phyloP scores from a whole-genome alignment of 2,113 vertebrate species.

The Macaca fascicularis region T2T-MFA8v1.1 NC_088380.1:18114001-18114500 shows the following conservation, averaged over 20 bases:
- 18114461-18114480: not conserved
- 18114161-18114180: not conserved
- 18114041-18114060: not conserved
- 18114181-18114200: not conserved
- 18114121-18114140: not conserved
- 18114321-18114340: not conserved
- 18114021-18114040: not conserved
- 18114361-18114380: not conserved
- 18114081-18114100: not conserved
- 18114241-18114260: not conserved
- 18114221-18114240: not conserved
- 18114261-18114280: not conserved
- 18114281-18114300: not conserved
- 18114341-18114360: slow-evolving; percentile 17
- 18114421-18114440: slow-evolving; percentile 10
- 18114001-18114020: not conserved
- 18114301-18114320: not conserved
- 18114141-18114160: not conserved
- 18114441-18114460: not conserved
- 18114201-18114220: not conserved
- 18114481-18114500: not conserved
- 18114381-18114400: not conserved
- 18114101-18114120: not conserved
- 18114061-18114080: not conserved
- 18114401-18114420: not conserved